A percentile compares a stretch with the other conserved stretches of the same genome.
Evolutionary conservation across 2,888 invertebrate genomes (phyloP).

Genomic region (Parnassius mnemosyne): DNA sequence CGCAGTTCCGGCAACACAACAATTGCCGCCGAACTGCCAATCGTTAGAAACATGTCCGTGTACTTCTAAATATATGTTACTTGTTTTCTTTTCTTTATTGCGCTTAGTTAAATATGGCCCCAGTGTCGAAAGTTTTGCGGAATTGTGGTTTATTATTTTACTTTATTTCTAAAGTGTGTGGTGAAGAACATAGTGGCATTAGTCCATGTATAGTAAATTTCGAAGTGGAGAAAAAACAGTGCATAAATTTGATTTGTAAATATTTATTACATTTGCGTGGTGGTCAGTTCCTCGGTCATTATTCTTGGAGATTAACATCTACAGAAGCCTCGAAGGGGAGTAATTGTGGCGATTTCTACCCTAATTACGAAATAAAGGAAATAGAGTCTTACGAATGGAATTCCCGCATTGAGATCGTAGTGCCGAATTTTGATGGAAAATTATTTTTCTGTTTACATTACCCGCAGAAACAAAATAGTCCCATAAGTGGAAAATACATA

Average conservation of each 20-base stretch:
- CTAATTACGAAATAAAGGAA: constrained; percentile 65
- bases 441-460: constrained; percentile 62
- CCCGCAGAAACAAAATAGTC: constrained; percentile 44
- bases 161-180: constrained; percentile 53
- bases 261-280: constrained; percentile 68
- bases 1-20: constrained; percentile 64
- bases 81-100: constrained; percentile 52
- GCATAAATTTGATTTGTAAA: constrained; percentile 57
- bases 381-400: constrained; percentile 52
- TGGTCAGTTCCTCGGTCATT: constrained; percentile 66
- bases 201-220: constrained; percentile 39
- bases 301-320: constrained; percentile 68
- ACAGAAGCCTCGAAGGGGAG: constrained; percentile 50
- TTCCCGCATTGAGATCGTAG: constrained; percentile 50
- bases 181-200: constrained; percentile 35
- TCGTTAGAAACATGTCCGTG: constrained; percentile 61
- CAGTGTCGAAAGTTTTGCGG: constrained; percentile 60
- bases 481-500: constrained; percentile 65
- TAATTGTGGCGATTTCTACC: constrained; percentile 57
- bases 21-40: constrained; percentile 72
- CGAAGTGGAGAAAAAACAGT: constrained; percentile 38
- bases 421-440: constrained; percentile 50
- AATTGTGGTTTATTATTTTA: constrained; percentile 71
- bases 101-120: constrained; percentile 57
- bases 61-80: constrained; percentile 39